Base-by-base conservation (phyloP, 1,140 invertebrate species). In the Leptinotarsa undecemlineata region DNA sequence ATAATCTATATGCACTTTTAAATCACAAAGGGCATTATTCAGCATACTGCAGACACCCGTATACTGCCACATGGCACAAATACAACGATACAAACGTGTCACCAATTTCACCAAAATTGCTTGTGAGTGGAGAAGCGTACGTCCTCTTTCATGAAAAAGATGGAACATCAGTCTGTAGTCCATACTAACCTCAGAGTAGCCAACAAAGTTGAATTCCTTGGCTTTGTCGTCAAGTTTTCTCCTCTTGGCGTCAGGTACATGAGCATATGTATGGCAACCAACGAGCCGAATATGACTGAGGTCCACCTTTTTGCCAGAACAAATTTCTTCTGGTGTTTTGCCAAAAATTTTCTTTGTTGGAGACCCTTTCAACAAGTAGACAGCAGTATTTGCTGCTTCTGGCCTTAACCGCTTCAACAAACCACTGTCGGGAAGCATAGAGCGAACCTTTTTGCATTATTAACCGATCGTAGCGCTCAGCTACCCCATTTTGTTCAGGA, bases 401-500 rank as follows among this genome's bases (percentile, higher is more conserved):
- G 80, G 81, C 84, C 82, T 85, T 8, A 84, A 73, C 17, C 76
- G 70, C 57, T 74, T 76, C 72, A 74, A 3, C 86, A 82, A 81
- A 85, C 87, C 48, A 77, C 47, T 75, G 86, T 78, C 79, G 17
- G 63, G 20, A 21, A 81, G 26, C 73, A 83, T 77, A 14, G 72
- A 74, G 42, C 81, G 63, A 19, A 78, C 76, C 66, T 76, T 81
- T 67, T 84, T 82, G n/a, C 48, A 80, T 63, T 8, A 84, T 73
- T 21, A 82, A 83, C 66, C 83, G 47, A 60, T 83, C 84, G n/a
- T 61, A 47, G 62, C 82, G 57, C 63, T 87, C 85, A 63, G 81
- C 78, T 13, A 84, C 75, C 17, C 84, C 86, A 81, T 88, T 88
- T 76, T 86, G 83, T 70, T 87, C 74, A 51, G 85, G 86, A n/a